These are phyloP conservation scores for Cyclophora albipunctata DNA, from an alignment of 2,888 invertebrate genomes.

Conservation along the genomic window DNA sequence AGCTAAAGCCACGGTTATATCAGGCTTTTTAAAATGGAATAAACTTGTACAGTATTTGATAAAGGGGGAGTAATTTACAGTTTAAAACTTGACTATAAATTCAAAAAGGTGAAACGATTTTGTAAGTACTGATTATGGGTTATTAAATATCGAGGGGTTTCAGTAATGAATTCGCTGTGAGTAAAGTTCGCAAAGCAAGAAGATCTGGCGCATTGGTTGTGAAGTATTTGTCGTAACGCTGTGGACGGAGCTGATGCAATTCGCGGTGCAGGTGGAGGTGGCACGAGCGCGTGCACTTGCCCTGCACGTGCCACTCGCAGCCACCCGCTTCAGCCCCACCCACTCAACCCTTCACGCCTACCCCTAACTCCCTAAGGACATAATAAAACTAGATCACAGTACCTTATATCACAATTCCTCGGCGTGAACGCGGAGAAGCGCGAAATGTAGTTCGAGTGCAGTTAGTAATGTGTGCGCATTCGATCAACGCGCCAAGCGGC, in stretches of 20 bases:
- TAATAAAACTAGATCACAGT: slow-evolving; percentile 21
- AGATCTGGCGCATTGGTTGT: slow-evolving; percentile 27
- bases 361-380: background rate
- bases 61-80: no score
- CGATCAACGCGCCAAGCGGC: slow-evolving; percentile 41
- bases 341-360: slow-evolving; percentile 1
- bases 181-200: slow-evolving; percentile 38
- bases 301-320: slow-evolving; percentile 33
- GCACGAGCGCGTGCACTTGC: slow-evolving; percentile 33
- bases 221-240: slow-evolving; percentile 18
- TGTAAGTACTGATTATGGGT: no score
- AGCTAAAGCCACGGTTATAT: no score
- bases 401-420: slow-evolving; percentile 34
- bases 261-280: slow-evolving; percentile 39
- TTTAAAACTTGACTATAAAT: no score
- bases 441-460: slow-evolving; percentile 29
- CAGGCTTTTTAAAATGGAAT: no score
- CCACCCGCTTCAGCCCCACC: slow-evolving; percentile 15
- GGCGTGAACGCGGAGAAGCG: slow-evolving; percentile 30
- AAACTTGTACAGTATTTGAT: no score
- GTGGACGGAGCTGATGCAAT: slow-evolving; percentile 41
- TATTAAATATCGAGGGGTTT: no score
- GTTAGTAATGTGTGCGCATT: slow-evolving; percentile 25
- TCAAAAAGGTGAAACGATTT: no score
- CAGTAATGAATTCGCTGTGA: slow-evolving; percentile 21